phyloP scores from a whole-genome alignment of 2,888 invertebrate genomes.

The Trissolcus japonicus region DNA sequence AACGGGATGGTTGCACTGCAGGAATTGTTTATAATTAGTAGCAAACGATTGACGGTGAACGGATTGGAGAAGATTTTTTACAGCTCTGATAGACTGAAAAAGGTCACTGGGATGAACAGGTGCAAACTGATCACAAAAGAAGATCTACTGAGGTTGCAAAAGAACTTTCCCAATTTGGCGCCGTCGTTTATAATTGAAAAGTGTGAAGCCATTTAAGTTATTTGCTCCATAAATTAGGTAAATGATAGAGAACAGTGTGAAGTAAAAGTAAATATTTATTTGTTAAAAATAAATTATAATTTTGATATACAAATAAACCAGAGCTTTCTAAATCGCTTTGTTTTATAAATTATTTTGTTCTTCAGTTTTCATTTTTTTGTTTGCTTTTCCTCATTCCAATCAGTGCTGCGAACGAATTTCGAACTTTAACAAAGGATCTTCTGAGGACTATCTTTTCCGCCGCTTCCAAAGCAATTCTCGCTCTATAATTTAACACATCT shows the following conservation, averaged over 20 bases:
- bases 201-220: too few relatives aligned
- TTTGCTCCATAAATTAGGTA: too few relatives aligned
- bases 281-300: too few relatives aligned
- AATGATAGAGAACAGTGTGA: too few relatives aligned
- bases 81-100: constrained; percentile 2
- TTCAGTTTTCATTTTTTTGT: neutral
- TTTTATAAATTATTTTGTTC: neutral
- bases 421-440: constrained; percentile 2
- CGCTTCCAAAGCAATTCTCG: neutral
- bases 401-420: neutral
- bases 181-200: too few relatives aligned
- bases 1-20: constrained; percentile 1
- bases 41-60: neutral
- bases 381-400: neutral
- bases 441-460: neutral
- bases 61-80: neutral
- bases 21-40: neutral
- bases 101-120: neutral
- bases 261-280: too few relatives aligned
- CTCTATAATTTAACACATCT: neutral
- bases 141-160: neutral
- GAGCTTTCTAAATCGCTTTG: too few relatives aligned
- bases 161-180: neutral
- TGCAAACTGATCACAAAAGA: neutral
- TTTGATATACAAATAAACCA: too few relatives aligned